These are phyloP conservation scores for Coranthus polyacanthus DNA, from an alignment of 2,797 vertebrate genomes.

Conservation along the genomic window DNA sequence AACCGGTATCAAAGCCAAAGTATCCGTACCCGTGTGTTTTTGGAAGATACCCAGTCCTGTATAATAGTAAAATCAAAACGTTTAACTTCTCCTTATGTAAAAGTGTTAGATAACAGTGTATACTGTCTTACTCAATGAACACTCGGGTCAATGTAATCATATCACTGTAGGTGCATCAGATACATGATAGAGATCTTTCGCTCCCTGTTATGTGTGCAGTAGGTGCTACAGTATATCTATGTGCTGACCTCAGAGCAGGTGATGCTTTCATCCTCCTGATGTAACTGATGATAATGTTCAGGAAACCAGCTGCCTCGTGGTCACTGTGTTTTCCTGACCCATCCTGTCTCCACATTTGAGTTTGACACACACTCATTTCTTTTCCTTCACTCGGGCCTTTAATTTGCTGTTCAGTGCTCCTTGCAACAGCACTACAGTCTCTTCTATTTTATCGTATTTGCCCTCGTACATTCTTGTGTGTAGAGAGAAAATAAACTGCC, in stretches of 20 bases:
- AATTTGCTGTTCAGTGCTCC: background rate
- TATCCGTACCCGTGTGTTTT: too few relatives aligned
- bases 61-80: background rate
- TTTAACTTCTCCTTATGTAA: background rate
- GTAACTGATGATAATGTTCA: conserved; percentile 44
- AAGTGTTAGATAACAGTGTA: conserved; percentile 3
- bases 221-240: conserved; percentile 35
- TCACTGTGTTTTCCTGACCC: conserved; percentile 4
- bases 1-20: too few relatives aligned
- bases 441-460: conserved; percentile 21
- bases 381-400: conserved; percentile 2
- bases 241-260: conserved; percentile 58
- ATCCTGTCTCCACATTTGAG: background rate
- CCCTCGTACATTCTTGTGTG: conserved; percentile 24
- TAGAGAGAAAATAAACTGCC: conserved; percentile 6
- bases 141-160: conserved; percentile 25
- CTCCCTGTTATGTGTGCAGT: conserved; percentile 49
- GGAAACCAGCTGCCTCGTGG: conserved; percentile 7
- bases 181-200: conserved; percentile 47
- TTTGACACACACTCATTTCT: background rate
- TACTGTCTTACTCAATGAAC: background rate
- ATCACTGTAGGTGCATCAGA: conserved; percentile 33
- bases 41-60: too few relatives aligned
- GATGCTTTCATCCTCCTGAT: conserved; percentile 52
- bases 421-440: conserved; percentile 15